Conservation (phyloP, 1,140 invertebrate genomes). For the Pseudomyrmex flavicornis region DNA sequence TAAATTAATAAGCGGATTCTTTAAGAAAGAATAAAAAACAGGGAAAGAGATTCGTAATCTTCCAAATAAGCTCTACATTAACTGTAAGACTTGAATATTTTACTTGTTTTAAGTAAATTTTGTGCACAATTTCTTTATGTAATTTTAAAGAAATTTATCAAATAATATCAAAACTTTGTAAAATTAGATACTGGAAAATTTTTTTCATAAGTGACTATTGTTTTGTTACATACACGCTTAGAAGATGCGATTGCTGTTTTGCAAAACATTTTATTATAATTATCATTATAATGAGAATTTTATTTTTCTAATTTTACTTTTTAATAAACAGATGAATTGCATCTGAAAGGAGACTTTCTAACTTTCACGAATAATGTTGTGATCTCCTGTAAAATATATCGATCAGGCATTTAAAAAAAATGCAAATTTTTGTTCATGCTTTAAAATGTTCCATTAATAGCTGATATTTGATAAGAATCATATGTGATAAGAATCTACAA, state of each 20-base stretch:
- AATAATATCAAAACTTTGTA: too few relatives aligned
- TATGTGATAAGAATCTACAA: neutral
- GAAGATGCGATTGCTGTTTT: neutral
- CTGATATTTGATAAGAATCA: neutral
- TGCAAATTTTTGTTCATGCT: neutral
- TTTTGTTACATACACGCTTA: neutral
- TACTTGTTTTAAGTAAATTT: neutral
- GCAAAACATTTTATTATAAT: neutral
- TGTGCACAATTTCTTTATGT: too few relatives aligned
- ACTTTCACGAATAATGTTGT: slow-evolving; percentile 34
- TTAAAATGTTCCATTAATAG: neutral
- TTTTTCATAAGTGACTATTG: neutral
- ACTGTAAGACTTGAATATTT: neutral
- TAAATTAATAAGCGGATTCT: slow-evolving; percentile 1
- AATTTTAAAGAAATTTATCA: too few relatives aligned
- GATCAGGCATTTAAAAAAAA: neutral
- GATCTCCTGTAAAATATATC: too few relatives aligned
- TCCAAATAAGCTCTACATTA: slow-evolving; percentile 14
- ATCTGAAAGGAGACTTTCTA: slow-evolving; percentile 18
- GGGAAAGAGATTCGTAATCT: neutral
- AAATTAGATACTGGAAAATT: neutral
- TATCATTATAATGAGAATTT: neutral
- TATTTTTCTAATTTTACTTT: slow-evolving; percentile 16
- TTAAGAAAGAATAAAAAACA: neutral
- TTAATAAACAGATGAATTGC: neutral